A percentile compares a stretch with the other conserved stretches of the same genome.
Evolutionary conservation across 2,888 invertebrate species (phyloP).

Genomic region (Spodoptera littoralis): DNA sequence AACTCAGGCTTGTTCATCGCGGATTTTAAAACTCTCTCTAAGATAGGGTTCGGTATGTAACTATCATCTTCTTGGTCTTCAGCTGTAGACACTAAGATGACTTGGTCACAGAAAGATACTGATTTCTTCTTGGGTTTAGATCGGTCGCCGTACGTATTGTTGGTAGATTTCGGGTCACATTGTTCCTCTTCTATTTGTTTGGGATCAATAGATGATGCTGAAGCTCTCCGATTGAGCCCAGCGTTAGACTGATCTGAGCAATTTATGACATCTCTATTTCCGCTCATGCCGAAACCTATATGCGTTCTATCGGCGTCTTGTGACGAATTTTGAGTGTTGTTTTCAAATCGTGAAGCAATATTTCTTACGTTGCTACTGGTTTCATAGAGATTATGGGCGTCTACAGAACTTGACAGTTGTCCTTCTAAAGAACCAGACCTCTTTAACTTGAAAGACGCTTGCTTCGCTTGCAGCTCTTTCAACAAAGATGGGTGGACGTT

Average conservation of each 20-base stretch:
- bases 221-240: slow-evolving; percentile 76
- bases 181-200: slow-evolving; percentile 82
- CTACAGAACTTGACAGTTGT: slow-evolving; percentile 73
- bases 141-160: slow-evolving; percentile 81
- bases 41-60: slow-evolving; percentile 96
- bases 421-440: slow-evolving; percentile 78
- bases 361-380: slow-evolving; percentile 90
- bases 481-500: slow-evolving; percentile 88
- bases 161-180: slow-evolving; percentile 74
- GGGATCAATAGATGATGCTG: slow-evolving; percentile 81
- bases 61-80: slow-evolving; percentile 97
- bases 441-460: slow-evolving; percentile 87
- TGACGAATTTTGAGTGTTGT: slow-evolving; percentile 65
- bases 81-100: slow-evolving; percentile 96
- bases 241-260: slow-evolving; percentile 79
- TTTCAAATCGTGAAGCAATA: slow-evolving; percentile 94
- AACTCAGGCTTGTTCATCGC: slow-evolving; percentile 93
- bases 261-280: slow-evolving; percentile 84
- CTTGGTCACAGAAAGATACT: slow-evolving; percentile 98
- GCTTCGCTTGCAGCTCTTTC: slow-evolving; percentile 94
- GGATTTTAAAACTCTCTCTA: slow-evolving; percentile 95
- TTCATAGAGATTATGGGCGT: slow-evolving; percentile 65
- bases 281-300: slow-evolving; percentile 81
- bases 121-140: slow-evolving; percentile 95
- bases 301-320: slow-evolving; percentile 78